Evolutionary conservation across 1,140 invertebrate genomes (phyloP), one percentile per base, ranked within the genome.

Genomic region (Caligus rogercresseyi): DNA sequence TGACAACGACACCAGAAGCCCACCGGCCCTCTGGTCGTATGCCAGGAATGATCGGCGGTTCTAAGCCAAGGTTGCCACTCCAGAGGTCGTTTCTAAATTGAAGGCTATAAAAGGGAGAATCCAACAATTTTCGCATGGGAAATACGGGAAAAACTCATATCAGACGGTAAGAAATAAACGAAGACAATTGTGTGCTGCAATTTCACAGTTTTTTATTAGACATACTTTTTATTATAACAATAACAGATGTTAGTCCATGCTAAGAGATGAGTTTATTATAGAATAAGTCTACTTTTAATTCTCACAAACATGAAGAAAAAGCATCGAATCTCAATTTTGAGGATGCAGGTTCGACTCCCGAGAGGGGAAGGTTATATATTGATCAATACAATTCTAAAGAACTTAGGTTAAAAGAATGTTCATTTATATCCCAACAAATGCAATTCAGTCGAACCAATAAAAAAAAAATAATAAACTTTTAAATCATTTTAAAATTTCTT

Each of bases 41-140:
- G 68, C 91, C 93, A 31, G 89, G 92, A 56, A 81, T 96, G 69
- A 97, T 98, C 69, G 95, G 94, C 61, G 95, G 95, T 58, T 95
- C 90, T 74, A 98, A 98, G 76, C 94, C 94, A 16, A 91, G 76
- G 95, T 98, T 61, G 93, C 94, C 64, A 98, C 94, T 20, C 89
- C 90, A 11, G 87, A 88, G 2, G 89, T 94, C 52, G 89, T 94
- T 31, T 85, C 86, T 64, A 93, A 78, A 94, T 93, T 71, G 89
- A 93, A 75, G 87, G 90, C 73, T 94, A 94, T 78, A 94, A 94
- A 78, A 76, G 89, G 65, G 89, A 94, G 74, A 93, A 94, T 75
- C 89, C 89, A 15, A 94, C 90, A 60, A 93, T 98, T 74, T 94
- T 94, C 77, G 94, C 94, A 20, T 93, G 89, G 89, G 89, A 93